Evolutionary conservation across 1,140 invertebrate genomes (phyloP).

Genomic region (Nasonia longicornis): DNA sequence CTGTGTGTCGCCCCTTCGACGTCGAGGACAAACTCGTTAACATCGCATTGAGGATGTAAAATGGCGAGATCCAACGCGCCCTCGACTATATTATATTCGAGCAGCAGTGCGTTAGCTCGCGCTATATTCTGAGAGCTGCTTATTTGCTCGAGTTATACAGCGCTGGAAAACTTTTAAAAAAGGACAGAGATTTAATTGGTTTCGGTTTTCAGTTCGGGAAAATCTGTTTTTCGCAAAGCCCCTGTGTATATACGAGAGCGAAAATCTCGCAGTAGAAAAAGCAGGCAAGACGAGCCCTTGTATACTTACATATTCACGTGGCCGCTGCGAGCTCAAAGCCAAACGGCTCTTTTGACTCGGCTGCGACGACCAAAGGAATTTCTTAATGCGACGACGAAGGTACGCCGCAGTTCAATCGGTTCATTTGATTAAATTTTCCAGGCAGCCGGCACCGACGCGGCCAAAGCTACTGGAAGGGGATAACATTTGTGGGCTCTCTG

Average conservation of each 20-base stretch:
- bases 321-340: neutral
- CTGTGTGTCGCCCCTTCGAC: neutral
- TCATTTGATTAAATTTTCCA: constrained; percentile 42
- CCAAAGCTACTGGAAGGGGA: neutral
- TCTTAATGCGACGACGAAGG: neutral
- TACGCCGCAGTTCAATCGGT: neutral
- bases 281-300: too few species aligned
- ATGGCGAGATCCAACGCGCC: constrained; percentile 32
- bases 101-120: neutral
- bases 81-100: neutral
- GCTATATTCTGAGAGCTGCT: neutral
- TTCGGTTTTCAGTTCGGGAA: too few species aligned
- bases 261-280: too few species aligned
- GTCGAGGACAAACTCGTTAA: constrained; percentile 33
- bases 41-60: constrained; percentile 42
- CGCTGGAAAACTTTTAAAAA: too few species aligned
- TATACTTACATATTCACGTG: too few species aligned
- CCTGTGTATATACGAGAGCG: too few species aligned
- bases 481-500: constrained; percentile 36
- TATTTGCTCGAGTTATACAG: neutral
- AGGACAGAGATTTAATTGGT: too few species aligned
- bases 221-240: too few species aligned
- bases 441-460: neutral
- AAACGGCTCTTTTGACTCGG: neutral
- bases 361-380: neutral